These are phyloP conservation scores for Porites rus DNA, from an alignment of 92 coral and sea anemone species.

Conservation along the genomic window DNA sequence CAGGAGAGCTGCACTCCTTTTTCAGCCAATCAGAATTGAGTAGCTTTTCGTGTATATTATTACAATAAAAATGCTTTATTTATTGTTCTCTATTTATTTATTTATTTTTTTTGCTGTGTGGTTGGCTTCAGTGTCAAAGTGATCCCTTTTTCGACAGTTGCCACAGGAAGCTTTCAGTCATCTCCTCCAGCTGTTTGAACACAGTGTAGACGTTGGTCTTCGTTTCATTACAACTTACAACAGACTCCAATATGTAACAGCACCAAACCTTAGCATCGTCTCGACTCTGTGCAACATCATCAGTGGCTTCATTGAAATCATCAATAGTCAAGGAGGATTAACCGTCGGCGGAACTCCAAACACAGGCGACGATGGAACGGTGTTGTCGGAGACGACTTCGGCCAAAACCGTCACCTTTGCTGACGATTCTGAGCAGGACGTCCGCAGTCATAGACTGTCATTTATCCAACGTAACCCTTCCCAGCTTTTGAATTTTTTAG, in stretches of 20 bases:
- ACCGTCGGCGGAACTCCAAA: conserved; percentile 9
- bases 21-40: too few relatives aligned
- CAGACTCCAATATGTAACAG: conserved; percentile 69
- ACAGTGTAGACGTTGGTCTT: conserved; percentile 84
- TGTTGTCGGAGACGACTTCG: conserved; percentile 50
- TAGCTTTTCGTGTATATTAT: too few relatives aligned
- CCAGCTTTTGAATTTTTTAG: conserved; percentile 69
- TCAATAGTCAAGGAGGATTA: conserved; percentile 74
- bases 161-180: conserved; percentile 71
- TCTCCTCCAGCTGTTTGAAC: conserved; percentile 73
- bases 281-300: conserved; percentile 82
- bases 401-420: conserved; percentile 79
- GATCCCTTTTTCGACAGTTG: conserved; percentile 51
- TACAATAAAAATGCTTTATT: not conserved
- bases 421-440: conserved; percentile 60
- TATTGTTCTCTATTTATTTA: too few relatives aligned
- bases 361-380: conserved; percentile 40
- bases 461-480: conserved; percentile 75
- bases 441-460: conserved; percentile 49
- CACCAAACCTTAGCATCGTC: conserved; percentile 82
- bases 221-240: conserved; percentile 70
- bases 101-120: not conserved
- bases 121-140: not conserved
- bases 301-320: conserved; percentile 78
- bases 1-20: too few relatives aligned